A percentile compares a stretch with the other conserved stretches of the same genome.
phyloP scores from a whole-genome alignment of 1,140 invertebrate species.

The Tachypleus tridentatus region DNA sequence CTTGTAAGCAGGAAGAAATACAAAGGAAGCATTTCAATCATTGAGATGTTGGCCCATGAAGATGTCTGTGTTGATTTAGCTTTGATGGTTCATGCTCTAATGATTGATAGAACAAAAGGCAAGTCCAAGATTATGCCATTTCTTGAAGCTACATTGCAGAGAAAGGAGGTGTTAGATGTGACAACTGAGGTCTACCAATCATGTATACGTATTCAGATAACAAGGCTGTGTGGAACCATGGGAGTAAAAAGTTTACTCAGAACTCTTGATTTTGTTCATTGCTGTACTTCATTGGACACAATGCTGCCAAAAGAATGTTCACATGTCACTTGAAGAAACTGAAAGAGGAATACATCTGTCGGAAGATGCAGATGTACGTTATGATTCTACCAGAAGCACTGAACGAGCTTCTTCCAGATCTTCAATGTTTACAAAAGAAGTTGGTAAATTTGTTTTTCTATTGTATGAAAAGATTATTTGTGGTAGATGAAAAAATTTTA shows the following conservation, averaged over 20 bases:
- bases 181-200: slow-evolving; percentile 76
- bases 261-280: slow-evolving; percentile 75
- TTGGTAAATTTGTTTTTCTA: slow-evolving; percentile 30
- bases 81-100: slow-evolving; percentile 81
- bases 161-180: slow-evolving; percentile 76
- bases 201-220: slow-evolving; percentile 63
- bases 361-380: slow-evolving; percentile 66
- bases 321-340: slow-evolving; percentile 67
- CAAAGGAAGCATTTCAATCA: slow-evolving; percentile 68
- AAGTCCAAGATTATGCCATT: slow-evolving; percentile 62
- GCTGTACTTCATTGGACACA: slow-evolving; percentile 78
- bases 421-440: slow-evolving; percentile 58
- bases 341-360: slow-evolving; percentile 69
- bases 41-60: slow-evolving; percentile 91
- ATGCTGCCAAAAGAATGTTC: slow-evolving; percentile 66
- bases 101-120: slow-evolving; percentile 65
- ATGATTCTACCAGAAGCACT: slow-evolving; percentile 65
- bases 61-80: slow-evolving; percentile 93
- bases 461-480: too few relatives aligned
- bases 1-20: slow-evolving; percentile 82
- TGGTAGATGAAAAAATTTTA: too few relatives aligned
- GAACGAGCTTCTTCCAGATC: slow-evolving; percentile 67
- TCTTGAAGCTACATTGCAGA: slow-evolving; percentile 65
- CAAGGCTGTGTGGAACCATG: slow-evolving; percentile 72
- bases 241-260: slow-evolving; percentile 69